Conservation (phyloP, 1,140 invertebrate species). For the Heliconius melpomene region DNA sequence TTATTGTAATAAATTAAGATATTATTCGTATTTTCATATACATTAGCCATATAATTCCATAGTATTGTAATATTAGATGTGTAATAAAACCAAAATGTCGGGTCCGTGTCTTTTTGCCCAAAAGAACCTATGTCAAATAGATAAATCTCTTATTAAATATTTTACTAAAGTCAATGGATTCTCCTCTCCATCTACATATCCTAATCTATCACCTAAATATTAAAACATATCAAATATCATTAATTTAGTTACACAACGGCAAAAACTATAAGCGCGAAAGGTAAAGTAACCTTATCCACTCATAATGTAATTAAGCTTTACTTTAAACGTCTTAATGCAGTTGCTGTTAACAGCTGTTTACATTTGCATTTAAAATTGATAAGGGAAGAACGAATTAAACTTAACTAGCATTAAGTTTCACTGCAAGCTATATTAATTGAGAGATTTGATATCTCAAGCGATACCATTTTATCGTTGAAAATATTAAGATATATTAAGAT, state of each 20-base stretch:
- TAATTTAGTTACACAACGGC: not conserved
- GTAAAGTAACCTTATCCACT: conserved; percentile 53
- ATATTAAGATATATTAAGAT: conserved; percentile 7
- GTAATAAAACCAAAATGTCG: no score
- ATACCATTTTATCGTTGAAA: not conserved
- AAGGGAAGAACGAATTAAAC: conserved; percentile 30
- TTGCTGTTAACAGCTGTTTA: conserved; percentile 69
- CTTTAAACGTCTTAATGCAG: conserved; percentile 62
- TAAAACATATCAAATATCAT: not conserved
- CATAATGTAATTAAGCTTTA: conserved; percentile 64
- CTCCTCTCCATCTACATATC: no score
- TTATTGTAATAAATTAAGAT: no score
- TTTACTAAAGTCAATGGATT: no score
- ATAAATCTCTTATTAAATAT: no score
- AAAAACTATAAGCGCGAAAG: conserved; percentile 28
- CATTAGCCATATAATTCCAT: no score
- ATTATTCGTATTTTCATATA: no score
- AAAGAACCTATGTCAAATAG: no score
- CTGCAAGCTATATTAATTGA: conserved; percentile 1
- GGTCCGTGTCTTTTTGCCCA: no score
- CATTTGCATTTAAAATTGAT: conserved; percentile 72
- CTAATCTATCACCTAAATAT: not conserved
- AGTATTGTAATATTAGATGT: no score
- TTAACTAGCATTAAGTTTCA: conserved; percentile 20
- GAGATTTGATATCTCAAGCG: not conserved